Evolutionary conservation across 1,140 invertebrate genomes (phyloP), one percentile per base, ranked within the genome.

Genomic region (Zaprionus taronus): DNA sequence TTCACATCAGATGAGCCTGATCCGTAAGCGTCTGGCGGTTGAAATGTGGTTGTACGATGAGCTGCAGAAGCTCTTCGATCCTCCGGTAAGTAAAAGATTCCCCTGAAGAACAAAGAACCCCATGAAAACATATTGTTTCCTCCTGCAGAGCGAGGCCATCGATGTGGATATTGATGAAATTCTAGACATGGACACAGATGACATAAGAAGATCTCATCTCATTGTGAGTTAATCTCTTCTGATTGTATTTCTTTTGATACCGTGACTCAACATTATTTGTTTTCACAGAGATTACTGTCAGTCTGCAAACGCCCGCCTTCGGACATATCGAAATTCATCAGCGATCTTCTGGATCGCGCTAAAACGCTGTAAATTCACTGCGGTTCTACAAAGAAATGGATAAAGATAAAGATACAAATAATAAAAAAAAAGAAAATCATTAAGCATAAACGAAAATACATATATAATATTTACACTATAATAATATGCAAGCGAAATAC

Each of bases 1-100:
- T 65, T 97, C 97, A 76, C 98, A 99, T 94, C 98, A 99, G 94
- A 99, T 99, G 98, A 97, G 96, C 85, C 95, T 99, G 73, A 99
- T 99, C 86, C 95, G 98, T 79, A 99, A 99, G 94, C 94, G 98
- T 91, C 94, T 99, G 67, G 96, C 97, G 12, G 98, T 99, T 11
- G 98, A 99, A 94, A 98, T 99, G 97, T 99, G 98, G 98, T 95
- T 99, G 49, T 99, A 98, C 93, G 98, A 99, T 91, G 96, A 98
- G 93, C 94, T 99, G 69, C 97, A 98, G 93, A 96, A 97, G 91
- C 94, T 99, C 41, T 98, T 98, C 91, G 96, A 97, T 81, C 95
- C 95, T 73, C 94, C 95, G 93, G 96, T 97, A 92, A 95, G 95
- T 94, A 55, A 38, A 26, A 31, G 36, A 36, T 12, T 55, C 12